Evolutionary conservation across 2,797 vertebrate genomes (phyloP).

Genomic region (Knipowitschia caucasica): DNA sequence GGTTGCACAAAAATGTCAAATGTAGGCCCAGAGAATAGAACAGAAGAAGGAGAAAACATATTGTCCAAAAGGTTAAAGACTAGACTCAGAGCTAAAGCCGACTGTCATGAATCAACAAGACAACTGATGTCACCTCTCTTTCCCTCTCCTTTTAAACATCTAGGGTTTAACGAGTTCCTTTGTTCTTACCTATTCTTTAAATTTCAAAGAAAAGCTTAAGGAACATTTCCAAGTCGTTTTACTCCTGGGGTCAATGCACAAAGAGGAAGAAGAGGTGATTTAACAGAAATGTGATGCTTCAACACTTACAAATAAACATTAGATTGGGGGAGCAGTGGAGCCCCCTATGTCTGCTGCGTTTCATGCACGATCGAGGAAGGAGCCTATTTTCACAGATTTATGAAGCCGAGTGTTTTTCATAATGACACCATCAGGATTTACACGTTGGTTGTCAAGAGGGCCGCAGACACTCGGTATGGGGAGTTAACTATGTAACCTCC

Average conservation of each 20-base stretch:
- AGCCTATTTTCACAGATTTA: constrained; percentile 60
- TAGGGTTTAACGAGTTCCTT: constrained; percentile 51
- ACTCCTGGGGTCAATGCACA: constrained; percentile 38
- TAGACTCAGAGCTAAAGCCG: constrained; percentile 11
- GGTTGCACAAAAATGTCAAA: neutral
- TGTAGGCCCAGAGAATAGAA: constrained; percentile 1
- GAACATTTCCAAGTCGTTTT: constrained; percentile 38
- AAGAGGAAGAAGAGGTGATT: constrained; percentile 43
- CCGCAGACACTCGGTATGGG: constrained; percentile 48
- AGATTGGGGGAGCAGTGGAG: constrained; percentile 21
- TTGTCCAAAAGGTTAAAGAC: constrained; percentile 1
- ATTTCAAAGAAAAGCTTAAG: constrained; percentile 51
- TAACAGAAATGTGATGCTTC: constrained; percentile 48
- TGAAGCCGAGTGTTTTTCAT: constrained; percentile 65
- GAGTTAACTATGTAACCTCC: constrained; percentile 69
- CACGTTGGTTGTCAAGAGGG: constrained; percentile 61
- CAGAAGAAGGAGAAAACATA: constrained; percentile 17
- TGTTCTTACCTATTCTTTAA: constrained; percentile 49
- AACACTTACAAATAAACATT: constrained; percentile 56
- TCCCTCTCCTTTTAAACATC: constrained; percentile 29
- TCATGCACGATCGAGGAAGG: constrained; percentile 13
- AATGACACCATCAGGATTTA: constrained; percentile 70
- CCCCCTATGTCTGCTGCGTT: constrained; percentile 31
- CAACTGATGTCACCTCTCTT: constrained; percentile 28
- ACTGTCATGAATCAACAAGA: constrained; percentile 34